Evolutionary conservation across 2,113 vertebrate species (phyloP), one percentile per base, ranked within the genome.

Genomic region (Pao palembangensis): DNA sequence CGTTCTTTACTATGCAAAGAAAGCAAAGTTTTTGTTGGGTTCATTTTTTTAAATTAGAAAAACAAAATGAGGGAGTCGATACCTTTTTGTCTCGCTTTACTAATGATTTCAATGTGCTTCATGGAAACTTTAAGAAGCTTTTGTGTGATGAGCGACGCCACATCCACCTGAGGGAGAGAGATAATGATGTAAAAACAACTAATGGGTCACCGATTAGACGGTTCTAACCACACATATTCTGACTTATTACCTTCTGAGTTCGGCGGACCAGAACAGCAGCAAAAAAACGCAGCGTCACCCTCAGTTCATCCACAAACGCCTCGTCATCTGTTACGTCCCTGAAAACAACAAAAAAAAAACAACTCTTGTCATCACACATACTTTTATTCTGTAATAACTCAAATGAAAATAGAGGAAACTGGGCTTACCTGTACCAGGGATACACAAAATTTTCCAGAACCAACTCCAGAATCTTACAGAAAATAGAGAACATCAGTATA

Each of bases 371-470:
- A 44, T 47, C 16, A 0, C 14, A 25, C 10, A 23, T 23, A 23
- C 21, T 23, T 6, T 28, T 19, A 38, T 23, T 53, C 43, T 47
- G 31, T 7, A 43, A 28, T 12, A 61, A 28, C 7, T 17, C 1
- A 4, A 10, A 38, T 11, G n/a, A 47, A 50, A 38, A 48, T 42
- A 50, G 41, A 71, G 44, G 56, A 76, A 20, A 75, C 89, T 0
- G 1, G 6, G 3, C 61, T 60, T 92, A 99, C 96, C 96, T 94
- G 80, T 98, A 99, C 96, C 96, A 99, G 0, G 96, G 96, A 85
- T 99, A 95, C 53, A 98, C 92, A 85, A 98, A 98, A 58, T 99
- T 98, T 84, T 99, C 95, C 78, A 99, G 87, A 68, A 99, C 95
- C 76, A 98, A 78, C 65, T 99, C 96, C 84, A 99, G 90, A 66